phyloP scores from a whole-genome alignment of 2,113 vertebrate genomes.

The Myotis yumanensis region DNA sequence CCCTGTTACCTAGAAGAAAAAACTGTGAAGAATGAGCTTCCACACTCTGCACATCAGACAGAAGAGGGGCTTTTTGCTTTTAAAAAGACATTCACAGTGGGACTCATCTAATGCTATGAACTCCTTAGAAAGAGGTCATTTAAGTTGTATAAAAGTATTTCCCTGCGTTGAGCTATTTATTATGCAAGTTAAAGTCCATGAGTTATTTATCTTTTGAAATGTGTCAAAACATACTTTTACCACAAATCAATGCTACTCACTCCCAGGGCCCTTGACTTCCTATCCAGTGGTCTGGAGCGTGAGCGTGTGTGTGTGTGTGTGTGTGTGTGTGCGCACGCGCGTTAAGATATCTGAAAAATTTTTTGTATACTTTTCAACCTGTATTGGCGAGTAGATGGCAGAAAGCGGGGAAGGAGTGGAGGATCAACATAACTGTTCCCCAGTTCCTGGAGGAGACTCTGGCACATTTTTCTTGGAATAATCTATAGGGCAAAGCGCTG shows the following conservation, averaged over 20 bases:
- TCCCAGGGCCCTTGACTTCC: conserved; percentile 34
- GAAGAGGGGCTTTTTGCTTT: neutral
- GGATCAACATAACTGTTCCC: conserved; percentile 42
- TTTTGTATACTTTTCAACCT: conserved; percentile 46
- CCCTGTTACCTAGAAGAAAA: neutral
- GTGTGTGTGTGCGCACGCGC: neutral
- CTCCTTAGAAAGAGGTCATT: neutral
- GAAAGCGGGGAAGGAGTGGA: neutral
- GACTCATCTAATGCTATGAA: neutral
- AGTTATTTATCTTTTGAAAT: conserved; percentile 60
- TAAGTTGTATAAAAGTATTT: conserved; percentile 16
- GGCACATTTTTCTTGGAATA: conserved; percentile 75
- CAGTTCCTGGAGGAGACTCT: conserved; percentile 56
- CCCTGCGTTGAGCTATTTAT: neutral
- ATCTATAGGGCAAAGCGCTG: conserved; percentile 52
- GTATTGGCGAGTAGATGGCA: conserved; percentile 29
- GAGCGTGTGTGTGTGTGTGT: neutral
- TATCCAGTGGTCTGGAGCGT: neutral
- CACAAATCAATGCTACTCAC: neutral
- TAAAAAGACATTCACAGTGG: neutral
- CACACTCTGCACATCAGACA: neutral
- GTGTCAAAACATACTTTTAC: conserved; percentile 46
- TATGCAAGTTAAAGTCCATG: conserved; percentile 27
- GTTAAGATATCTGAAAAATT: neutral
- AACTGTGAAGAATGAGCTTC: neutral